Conservation (phyloP, 2,888 invertebrate species). For the Drosophila algonquin region DNA sequence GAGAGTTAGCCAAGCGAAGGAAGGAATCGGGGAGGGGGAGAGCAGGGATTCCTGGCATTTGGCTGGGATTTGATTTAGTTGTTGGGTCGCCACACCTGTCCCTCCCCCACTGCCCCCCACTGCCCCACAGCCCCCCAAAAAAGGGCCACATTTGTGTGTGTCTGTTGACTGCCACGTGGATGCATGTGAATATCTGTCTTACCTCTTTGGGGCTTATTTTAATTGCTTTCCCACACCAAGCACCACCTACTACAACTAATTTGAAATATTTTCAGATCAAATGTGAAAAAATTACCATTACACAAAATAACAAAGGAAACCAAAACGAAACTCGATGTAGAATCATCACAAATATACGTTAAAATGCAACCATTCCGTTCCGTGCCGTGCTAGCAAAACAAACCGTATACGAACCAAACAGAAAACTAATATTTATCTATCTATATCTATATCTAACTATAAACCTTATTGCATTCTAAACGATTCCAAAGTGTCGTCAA, state of each 20-base stretch:
- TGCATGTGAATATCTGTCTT: conserved; percentile 12
- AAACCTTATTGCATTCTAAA: conserved; percentile 50
- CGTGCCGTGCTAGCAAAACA: conserved; percentile 67
- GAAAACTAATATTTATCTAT: conserved; percentile 32
- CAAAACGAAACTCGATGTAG: conserved; percentile 18
- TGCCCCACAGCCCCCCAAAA: background rate
- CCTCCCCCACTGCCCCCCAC: background rate
- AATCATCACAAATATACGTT: conserved; percentile 23
- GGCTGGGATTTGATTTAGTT: conserved; percentile 73
- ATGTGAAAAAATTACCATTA: conserved; percentile 8
- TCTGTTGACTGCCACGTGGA: conserved; percentile 61
- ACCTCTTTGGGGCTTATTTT: conserved; percentile 37
- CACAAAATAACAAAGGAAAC: conserved; percentile 34
- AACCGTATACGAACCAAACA: conserved; percentile 66
- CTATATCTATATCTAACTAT: conserved; percentile 35
- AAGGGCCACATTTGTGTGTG: conserved; percentile 44
- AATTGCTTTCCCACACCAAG: conserved; percentile 48
- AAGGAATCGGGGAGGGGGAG: conserved; percentile 3
- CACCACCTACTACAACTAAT: conserved; percentile 62
- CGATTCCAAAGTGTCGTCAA: conserved; percentile 5
- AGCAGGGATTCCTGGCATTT: conserved; percentile 62
- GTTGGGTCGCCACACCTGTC: conserved; percentile 59
- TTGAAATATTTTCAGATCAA: conserved; percentile 53
- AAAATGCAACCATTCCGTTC: conserved; percentile 71
- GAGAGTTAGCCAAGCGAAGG: conserved; percentile 67